phyloP scores from a whole-genome alignment of 2,113 vertebrate species.

The Thryonomys swinderianus region DNA sequence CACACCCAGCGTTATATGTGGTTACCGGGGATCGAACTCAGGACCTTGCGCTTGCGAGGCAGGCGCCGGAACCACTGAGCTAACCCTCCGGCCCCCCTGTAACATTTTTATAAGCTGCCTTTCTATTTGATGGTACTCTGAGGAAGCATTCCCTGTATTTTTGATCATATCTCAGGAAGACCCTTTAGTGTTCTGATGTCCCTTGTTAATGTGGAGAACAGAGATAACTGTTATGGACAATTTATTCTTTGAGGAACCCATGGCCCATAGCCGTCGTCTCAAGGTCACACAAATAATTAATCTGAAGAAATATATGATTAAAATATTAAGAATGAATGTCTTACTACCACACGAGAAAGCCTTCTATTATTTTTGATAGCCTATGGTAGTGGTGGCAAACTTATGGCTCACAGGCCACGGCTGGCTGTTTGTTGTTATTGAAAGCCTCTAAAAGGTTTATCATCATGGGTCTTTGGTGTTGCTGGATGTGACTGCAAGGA shows the following conservation, averaged over 20 bases:
- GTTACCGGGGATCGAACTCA: too few species aligned
- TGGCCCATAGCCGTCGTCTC: not conserved
- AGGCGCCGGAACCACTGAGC: too few species aligned
- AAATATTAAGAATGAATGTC: conserved; percentile 21
- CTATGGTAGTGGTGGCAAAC: not conserved
- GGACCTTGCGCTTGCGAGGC: too few species aligned
- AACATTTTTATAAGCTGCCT: not conserved
- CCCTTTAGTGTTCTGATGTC: not conserved
- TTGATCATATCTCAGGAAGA: not conserved
- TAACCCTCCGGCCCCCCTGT: too few species aligned
- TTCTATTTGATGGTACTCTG: not conserved
- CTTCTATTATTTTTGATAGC: not conserved
- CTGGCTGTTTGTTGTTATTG: not conserved
- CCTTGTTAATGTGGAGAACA: not conserved
- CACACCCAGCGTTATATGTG: too few species aligned
- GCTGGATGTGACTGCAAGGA: not conserved
- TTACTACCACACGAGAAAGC: not conserved
- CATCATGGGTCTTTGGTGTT: not conserved
- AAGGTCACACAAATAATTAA: not conserved
- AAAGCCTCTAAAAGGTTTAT: not conserved
- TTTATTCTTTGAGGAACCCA: not conserved
- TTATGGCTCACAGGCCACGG: not conserved
- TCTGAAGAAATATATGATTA: not conserved
- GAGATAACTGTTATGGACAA: not conserved
- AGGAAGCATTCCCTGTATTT: not conserved